phyloP scores from a whole-genome alignment of 2,797 vertebrate species.

The Hypotaenidia okinawae region DNA sequence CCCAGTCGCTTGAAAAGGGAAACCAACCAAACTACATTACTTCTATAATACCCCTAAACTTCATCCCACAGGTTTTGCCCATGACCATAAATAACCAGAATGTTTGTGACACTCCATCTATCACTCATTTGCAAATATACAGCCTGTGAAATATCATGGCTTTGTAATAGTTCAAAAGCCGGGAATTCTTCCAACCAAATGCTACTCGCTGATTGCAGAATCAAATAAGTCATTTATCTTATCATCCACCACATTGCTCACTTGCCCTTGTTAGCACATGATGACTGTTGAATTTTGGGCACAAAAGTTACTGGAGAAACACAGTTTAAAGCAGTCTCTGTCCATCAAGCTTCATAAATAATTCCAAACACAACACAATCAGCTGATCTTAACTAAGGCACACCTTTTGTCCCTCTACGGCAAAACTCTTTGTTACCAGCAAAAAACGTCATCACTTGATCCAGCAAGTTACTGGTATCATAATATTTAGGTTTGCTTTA shows the following conservation, averaged over 20 bases:
- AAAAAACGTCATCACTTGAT: neutral
- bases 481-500: constrained; percentile 21
- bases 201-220: constrained; percentile 10
- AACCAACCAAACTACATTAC: neutral
- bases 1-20: neutral
- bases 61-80: constrained; percentile 26
- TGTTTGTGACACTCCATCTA: constrained; percentile 1
- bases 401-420: neutral
- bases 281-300: neutral
- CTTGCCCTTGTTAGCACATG: neutral
- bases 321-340: constrained; percentile 9
- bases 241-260: neutral
- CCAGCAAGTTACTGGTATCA: neutral
- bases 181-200: constrained; percentile 45
- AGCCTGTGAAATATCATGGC: constrained; percentile 30
- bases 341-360: constrained; percentile 4
- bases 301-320: constrained; percentile 4
- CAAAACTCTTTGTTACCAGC: neutral
- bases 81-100: constrained; percentile 19
- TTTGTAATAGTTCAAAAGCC: constrained; percentile 28
- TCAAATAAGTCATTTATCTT: constrained; percentile 27
- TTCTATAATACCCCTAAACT: neutral
- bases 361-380: neutral
- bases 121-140: constrained; percentile 19
- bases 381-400: neutral